Evolutionary conservation across 2,797 vertebrate genomes (phyloP).

Genomic region (Euthynnus affinis): DNA sequence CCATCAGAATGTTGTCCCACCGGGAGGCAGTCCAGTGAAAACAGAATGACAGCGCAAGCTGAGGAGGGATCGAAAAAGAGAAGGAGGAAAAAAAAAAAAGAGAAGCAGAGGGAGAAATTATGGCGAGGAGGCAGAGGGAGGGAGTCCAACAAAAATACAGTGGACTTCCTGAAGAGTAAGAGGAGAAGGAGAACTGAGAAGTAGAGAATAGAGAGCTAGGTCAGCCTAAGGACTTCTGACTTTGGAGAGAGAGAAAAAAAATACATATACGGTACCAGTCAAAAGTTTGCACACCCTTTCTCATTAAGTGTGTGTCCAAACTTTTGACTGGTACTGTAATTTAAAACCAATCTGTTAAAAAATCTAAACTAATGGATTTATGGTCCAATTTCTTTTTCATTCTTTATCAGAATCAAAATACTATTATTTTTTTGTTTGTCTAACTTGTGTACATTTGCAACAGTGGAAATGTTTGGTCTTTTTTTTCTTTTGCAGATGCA

Average conservation of each 20-base stretch:
- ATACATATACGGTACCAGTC: no score
- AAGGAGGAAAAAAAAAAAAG: conserved; percentile 1
- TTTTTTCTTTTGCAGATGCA: background rate
- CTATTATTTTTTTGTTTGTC: background rate
- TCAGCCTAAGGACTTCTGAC: conserved; percentile 39
- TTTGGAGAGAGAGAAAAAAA: background rate
- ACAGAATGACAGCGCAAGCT: conserved; percentile 61
- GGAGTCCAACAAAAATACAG: conserved; percentile 70
- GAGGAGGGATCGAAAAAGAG: conserved; percentile 53
- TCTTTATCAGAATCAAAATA: background rate
- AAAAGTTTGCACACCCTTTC: no score
- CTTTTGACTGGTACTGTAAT: no score
- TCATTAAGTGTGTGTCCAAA: no score
- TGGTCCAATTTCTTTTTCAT: no score
- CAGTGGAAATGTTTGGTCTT: no score
- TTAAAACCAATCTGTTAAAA: no score
- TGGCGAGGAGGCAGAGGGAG: conserved; percentile 31
- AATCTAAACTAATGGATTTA: no score
- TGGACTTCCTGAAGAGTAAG: conserved; percentile 23
- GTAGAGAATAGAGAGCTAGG: background rate
- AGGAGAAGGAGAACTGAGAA: background rate
- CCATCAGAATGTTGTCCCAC: conserved; percentile 65
- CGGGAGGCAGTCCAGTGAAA: conserved; percentile 70
- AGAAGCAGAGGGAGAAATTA: conserved; percentile 47
- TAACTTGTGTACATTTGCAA: no score